Percentiles rank a stretch among this genome's conserved stretches.
These are phyloP conservation scores for Microcebus griseorufus DNA, from an alignment of 2,113 vertebrate genomes.

Conservation along the genomic window DNA sequence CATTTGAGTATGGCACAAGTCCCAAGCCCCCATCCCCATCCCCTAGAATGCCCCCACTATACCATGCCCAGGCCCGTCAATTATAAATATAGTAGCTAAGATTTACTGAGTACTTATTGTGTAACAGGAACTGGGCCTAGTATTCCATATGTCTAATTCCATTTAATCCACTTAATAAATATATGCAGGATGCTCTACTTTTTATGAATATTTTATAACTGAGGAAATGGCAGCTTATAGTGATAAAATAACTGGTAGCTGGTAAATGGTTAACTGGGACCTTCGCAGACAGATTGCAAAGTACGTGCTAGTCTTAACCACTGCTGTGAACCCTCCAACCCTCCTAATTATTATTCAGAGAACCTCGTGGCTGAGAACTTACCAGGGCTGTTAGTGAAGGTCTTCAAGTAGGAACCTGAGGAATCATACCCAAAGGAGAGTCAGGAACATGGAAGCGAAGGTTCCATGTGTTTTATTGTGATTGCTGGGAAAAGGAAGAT, in stretches of 20 bases:
- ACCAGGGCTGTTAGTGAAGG: slow-evolving; percentile 33
- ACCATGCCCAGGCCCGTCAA: not conserved
- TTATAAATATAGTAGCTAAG: not conserved
- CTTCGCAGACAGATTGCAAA: not conserved
- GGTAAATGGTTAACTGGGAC: not conserved
- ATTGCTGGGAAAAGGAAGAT: not conserved
- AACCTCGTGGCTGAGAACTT: not conserved
- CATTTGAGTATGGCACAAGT: not conserved
- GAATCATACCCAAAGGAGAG: slow-evolving; percentile 28
- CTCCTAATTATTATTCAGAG: not conserved
- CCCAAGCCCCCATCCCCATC: not conserved
- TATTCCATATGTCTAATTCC: not conserved
- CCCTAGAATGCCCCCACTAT: not conserved
- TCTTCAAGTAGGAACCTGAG: slow-evolving; percentile 25
- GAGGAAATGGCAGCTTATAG: not conserved
- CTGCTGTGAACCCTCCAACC: not conserved
- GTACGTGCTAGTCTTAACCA: not conserved
- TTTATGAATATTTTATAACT: not conserved
- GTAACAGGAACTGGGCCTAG: not conserved
- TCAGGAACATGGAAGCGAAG: not conserved
- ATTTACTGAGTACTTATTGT: not conserved
- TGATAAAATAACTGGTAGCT: not conserved
- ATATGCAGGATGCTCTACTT: not conserved
- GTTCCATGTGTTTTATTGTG: not conserved
- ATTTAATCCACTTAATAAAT: not conserved